Conservation (phyloP, 1,140 invertebrate genomes). For the Trichomalopsis sarcophagae region DNA sequence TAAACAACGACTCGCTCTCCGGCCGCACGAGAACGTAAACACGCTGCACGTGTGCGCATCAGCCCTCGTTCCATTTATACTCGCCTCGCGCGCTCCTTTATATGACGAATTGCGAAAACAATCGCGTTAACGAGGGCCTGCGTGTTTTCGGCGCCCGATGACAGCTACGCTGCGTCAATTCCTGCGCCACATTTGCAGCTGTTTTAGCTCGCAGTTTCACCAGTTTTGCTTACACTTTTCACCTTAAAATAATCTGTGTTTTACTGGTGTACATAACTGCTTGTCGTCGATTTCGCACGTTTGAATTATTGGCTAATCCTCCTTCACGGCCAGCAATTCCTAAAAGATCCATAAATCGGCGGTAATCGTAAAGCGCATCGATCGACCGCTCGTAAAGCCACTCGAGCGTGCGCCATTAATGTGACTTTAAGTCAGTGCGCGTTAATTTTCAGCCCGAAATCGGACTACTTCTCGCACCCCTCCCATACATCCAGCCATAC, state of each 20-base stretch:
- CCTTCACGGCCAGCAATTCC: too few relatives aligned
- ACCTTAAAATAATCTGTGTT: too few relatives aligned
- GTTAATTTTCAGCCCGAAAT: neutral
- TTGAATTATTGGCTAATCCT: too few relatives aligned
- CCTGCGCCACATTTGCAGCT: neutral
- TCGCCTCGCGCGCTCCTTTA: neutral
- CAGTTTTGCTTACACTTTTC: too few relatives aligned
- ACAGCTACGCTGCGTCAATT: neutral
- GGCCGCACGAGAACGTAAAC: neutral
- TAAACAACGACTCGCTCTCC: neutral
- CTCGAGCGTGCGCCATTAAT: neutral
- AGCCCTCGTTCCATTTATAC: neutral
- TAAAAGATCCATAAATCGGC: too few relatives aligned
- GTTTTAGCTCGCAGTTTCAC: too few relatives aligned
- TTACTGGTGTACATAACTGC: too few relatives aligned
- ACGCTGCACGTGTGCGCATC: too few relatives aligned
- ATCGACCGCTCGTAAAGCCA: neutral
- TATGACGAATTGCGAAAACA: slow-evolving; percentile 10
- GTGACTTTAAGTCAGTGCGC: neutral
- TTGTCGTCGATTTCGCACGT: too few relatives aligned
- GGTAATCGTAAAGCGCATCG: too few relatives aligned
- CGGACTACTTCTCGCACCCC: neutral
- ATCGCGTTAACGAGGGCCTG: neutral
- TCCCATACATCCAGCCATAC: too few relatives aligned
- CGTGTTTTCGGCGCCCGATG: neutral